Evolutionary conservation across 2,797 vertebrate species (phyloP), one percentile per base, ranked within the genome.

Genomic region (Strix occidentalis): DNA sequence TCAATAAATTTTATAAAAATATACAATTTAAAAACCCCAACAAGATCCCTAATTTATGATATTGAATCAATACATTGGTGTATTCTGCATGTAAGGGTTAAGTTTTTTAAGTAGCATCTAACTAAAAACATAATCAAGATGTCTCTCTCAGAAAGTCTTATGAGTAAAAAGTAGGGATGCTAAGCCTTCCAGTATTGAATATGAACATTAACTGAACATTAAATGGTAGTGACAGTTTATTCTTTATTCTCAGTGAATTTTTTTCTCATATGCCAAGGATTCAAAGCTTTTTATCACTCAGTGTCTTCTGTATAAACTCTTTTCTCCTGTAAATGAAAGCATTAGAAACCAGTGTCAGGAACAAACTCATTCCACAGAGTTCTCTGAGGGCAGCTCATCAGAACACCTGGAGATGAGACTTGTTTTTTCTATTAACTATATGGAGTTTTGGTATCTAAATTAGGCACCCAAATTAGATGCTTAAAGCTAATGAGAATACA

Each of bases 11-110:
- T 24, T 33, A 48, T 57, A 23, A 66, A 79, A 79, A 48, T 18
- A 13, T 2, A 31, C 1, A 23, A 10, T 12, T 50, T 1, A 65
- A 48, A 53, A 48, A 9, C 0, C 1, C 2, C 5, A 6, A 4
- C 26, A 39, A 46, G 9, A 48, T 24, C 16, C 24, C 13, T 16
- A 8, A 33, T 69, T 76, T 76, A 11, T 35, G 80, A 2, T 37
- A 77, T 5, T 54, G 45, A 84, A 54, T 8, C 13, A 6, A 39
- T 18, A 45, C 4, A 20, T 63, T 26, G 37, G 2, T n/a, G 20
- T 50, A 16, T 78, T 19, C 17, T 31, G 1, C 51, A 41, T 13
- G 6, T 41, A 20, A 69, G 5, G 9, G 29, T 54, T 26, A 68
- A 26, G 24, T 5, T 58, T 46, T 58, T 50, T 39, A 45, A 56